Evolutionary conservation across 2,888 invertebrate species (phyloP), one percentile per base, ranked within the genome.

Genomic region (Peribatodes rhomboidaria): DNA sequence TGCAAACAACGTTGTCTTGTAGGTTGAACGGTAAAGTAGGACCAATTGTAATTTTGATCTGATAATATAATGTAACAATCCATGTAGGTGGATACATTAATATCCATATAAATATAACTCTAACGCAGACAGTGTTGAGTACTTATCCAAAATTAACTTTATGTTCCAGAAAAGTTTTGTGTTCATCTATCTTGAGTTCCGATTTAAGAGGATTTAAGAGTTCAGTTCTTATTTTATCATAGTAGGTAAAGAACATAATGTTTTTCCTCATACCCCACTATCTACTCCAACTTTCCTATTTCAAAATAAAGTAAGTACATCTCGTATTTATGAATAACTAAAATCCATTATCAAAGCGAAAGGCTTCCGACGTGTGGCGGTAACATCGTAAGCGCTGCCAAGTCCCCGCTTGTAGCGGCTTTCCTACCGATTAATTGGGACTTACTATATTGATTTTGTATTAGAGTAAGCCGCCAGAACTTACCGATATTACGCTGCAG

Each of bases 371-470:
- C 58, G 74, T 77, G 72, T 70, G 77, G 71, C 68, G 75, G 71
- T 41, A 60, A 35, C 60, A 59, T 57, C 62, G 73, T 79, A 74
- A 79, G 77, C 74, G 74, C 75, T 74, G 72, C 76, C 75, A 71
- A 77, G 75, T 73, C 78, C 39, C 72, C 76, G 69, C 78, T 67
- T 63, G 76, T 76, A 81, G 80, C 81, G 78, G 83, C 86, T 85
- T 84, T 84, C 71, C 75, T 81, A 73, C 78, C 84, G 86, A 90
- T 90, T 91, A 91, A 91, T 90, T 88, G 85, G 79, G 74, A 86
- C 85, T 88, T 85, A 87, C 80, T 73, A 77, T 88, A 91, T 91
- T 84, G 91, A 91, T 91, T 91, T 91, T 89, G 90, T 91, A 90
- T 90, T 90, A 90, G 75, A 75, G 78, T 85, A 86, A 87, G 86